phyloP scores from a whole-genome alignment of 1,140 invertebrate genomes.

The Stegodyphus dumicola region DNA sequence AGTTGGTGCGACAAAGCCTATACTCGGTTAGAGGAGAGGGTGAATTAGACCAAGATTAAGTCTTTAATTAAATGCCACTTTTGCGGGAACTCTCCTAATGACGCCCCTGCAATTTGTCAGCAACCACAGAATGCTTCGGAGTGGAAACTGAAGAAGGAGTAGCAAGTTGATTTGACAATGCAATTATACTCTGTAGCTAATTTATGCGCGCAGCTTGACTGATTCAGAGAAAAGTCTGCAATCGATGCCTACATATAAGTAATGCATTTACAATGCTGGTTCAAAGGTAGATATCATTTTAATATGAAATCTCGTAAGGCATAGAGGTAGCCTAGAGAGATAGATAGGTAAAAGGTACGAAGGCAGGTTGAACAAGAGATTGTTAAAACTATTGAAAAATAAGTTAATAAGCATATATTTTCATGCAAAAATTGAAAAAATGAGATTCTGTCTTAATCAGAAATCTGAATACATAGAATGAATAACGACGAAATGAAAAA shows the following conservation, averaged over 20 bases:
- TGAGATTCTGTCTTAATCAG: too few species aligned
- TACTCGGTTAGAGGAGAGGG: neutral
- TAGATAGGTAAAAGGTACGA: too few species aligned
- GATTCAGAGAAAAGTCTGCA: slow-evolving; percentile 23
- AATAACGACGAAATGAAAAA: too few species aligned
- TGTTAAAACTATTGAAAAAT: too few species aligned
- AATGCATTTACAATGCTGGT: too few species aligned
- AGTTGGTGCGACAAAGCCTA: slow-evolving; percentile 5
- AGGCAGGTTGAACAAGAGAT: too few species aligned
- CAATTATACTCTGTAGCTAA: slow-evolving; percentile 35
- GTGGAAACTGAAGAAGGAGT: neutral
- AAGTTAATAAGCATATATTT: too few species aligned
- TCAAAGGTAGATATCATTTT: too few species aligned
- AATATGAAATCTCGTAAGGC: too few species aligned
- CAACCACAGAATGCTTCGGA: neutral
- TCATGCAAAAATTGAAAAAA: too few species aligned
- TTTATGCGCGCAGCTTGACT: slow-evolving; percentile 12
- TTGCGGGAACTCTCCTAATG: slow-evolving; percentile 31
- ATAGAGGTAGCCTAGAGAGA: too few species aligned
- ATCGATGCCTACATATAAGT: neutral
- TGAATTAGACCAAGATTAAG: slow-evolving; percentile 51
- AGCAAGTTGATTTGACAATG: slow-evolving; percentile 38
- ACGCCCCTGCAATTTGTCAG: neutral
- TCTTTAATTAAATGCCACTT: slow-evolving; percentile 55
- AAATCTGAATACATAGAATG: too few species aligned